Base-by-base conservation (phyloP, 2,888 invertebrate genomes). In the Podotricha telesiphe region DNA sequence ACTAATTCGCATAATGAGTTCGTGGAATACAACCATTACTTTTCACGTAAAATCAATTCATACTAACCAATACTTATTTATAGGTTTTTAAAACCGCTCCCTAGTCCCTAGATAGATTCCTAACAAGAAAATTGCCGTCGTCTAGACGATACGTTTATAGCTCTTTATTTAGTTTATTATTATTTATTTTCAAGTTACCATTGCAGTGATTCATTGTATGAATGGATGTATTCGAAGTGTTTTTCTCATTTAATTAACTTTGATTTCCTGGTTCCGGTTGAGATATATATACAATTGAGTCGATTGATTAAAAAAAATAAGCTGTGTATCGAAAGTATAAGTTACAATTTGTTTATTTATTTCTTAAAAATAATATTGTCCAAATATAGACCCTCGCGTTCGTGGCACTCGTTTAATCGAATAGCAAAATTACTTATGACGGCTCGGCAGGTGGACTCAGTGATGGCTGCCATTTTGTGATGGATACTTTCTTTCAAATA, bases 41-140 rank as follows among this genome's bases (percentile, higher is more conserved):
- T 67, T 37, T 42, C 48, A 66, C 13, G 15, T 13, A 22, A 20
- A 58, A 58, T 50, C n/a, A 50, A 40, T 47, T 42, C 22, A 59
- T 59, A 51, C 42, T 19, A 59, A 50, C 28, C 58, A 51, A 59
- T 61, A 40, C 50, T 48, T 65, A 65, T 65, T 61, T 68, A 63
- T 48, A 56, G 53, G 40, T 63, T 34, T 22, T 63, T 37, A 68
- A 56, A 53, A 56, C 55, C 62, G 55, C 55, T 65, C 40, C 56
- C 22, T 42, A 6, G 28, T 28, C 28, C 28, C 28, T 28, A 50
- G 47, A 56, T 64, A 56, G 48, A 68, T 67, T 64, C 40, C 68
- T 59, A 50, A 68, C 48, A 67, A 48, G 67, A 71, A 61, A 71
- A 73, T 68, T 67, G 61, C 69, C 65, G 53, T 67, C 63, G 71